These are phyloP conservation scores for Drosophila lacertosa DNA, from an alignment of 1,140 invertebrate genomes.

Conservation along the genomic window DNA sequence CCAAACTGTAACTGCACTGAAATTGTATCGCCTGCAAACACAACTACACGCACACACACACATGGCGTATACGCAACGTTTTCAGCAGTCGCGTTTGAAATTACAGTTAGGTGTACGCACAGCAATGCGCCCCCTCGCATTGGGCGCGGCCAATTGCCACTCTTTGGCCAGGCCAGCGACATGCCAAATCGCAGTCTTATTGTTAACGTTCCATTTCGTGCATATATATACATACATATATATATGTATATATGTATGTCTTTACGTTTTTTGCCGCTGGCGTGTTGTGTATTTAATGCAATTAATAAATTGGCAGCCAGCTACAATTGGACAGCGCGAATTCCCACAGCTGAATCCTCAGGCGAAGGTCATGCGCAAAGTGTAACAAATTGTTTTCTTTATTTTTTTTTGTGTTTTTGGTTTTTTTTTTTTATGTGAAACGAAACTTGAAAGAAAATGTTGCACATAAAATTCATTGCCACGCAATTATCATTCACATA, in stretches of 20 bases:
- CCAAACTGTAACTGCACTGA: slow-evolving; percentile 37
- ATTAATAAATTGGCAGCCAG: slow-evolving; percentile 59
- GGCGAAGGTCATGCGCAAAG: slow-evolving; percentile 36
- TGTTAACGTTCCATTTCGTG: background rate
- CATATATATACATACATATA: background rate
- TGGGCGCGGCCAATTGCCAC: slow-evolving; percentile 5
- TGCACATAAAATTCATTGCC: slow-evolving; percentile 72
- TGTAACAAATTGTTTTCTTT: slow-evolving; percentile 39
- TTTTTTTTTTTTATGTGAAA: slow-evolving; percentile 4
- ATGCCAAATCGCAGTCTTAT: slow-evolving; percentile 38
- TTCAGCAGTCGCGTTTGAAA: slow-evolving; percentile 66
- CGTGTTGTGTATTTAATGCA: slow-evolving; percentile 51
- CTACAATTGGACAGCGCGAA: slow-evolving; percentile 33
- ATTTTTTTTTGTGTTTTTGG: slow-evolving; percentile 13
- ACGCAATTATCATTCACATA: slow-evolving; percentile 61
- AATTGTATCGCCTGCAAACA: slow-evolving; percentile 67
- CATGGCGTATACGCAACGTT: slow-evolving; percentile 76
- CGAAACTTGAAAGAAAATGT: slow-evolving; percentile 57
- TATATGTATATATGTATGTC: too few relatives aligned
- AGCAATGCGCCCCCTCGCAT: slow-evolving; percentile 56
- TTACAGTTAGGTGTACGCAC: slow-evolving; percentile 72
- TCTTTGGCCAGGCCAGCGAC: slow-evolving; percentile 10
- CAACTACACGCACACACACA: slow-evolving; percentile 42
- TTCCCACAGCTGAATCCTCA: slow-evolving; percentile 25
- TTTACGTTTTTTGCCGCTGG: slow-evolving; percentile 11